phyloP scores from a whole-genome alignment of 2,797 vertebrate genomes.

The Lindbergichthys nudifrons region DNA sequence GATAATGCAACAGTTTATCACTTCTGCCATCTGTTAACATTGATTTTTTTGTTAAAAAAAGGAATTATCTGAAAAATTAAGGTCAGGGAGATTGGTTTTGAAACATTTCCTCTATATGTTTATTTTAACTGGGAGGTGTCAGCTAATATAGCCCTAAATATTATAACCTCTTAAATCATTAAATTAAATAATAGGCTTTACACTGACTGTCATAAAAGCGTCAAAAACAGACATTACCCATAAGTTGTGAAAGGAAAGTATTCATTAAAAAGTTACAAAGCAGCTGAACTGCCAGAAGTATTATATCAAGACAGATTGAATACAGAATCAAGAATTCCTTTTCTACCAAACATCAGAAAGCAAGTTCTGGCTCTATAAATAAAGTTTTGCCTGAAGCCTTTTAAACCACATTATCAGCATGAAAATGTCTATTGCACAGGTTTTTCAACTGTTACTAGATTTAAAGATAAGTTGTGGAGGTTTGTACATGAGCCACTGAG shows the following conservation, averaged over 20 bases:
- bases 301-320: conserved; percentile 2
- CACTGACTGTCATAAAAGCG: conserved; percentile 4
- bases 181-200: background rate
- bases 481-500: conserved; percentile 36
- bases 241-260: conserved; percentile 18
- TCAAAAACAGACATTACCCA: conserved; percentile 25
- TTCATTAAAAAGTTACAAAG: conserved; percentile 35
- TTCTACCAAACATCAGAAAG: no score
- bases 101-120: background rate
- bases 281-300: conserved; percentile 19
- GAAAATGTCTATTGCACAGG: conserved; percentile 19
- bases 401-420: no score
- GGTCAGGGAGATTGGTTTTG: background rate
- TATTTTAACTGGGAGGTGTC: conserved; percentile 2
- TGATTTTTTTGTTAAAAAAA: no score
- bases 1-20: background rate
- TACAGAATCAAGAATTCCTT: no score
- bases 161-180: conserved; percentile 2
- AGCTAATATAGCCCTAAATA: background rate
- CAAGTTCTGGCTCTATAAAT: no score
- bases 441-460: conserved; percentile 20
- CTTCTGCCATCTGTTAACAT: background rate
- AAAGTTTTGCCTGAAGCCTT: no score
- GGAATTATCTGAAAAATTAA: conserved; percentile 4
- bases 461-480: conserved; percentile 15